Percentiles rank a stretch among this genome's conserved stretches.
These are phyloP conservation scores for Pituophis catenifer DNA, from an alignment of 2,113 vertebrate genomes.

Conservation along the genomic window DNA sequence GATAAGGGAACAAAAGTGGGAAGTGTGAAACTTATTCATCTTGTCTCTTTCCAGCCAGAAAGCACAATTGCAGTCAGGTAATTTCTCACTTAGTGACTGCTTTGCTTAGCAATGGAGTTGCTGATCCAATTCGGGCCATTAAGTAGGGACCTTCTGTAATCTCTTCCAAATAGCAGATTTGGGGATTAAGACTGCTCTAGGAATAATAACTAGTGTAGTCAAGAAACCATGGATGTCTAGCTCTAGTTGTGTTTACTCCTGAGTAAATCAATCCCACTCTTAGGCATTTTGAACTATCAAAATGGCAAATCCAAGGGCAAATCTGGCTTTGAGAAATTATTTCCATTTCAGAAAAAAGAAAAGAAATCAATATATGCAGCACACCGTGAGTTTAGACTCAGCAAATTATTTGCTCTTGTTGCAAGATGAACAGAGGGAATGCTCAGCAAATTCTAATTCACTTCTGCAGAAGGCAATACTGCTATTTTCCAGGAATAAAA, in stretches of 20 bases:
- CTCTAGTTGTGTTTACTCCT: background rate
- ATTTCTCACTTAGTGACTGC: background rate
- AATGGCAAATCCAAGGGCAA: background rate
- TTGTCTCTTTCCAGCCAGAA: background rate
- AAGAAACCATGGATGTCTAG: background rate
- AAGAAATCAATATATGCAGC: too few species aligned
- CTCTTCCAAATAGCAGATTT: background rate
- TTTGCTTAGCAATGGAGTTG: background rate
- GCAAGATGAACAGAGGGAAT: background rate
- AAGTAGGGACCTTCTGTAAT: background rate
- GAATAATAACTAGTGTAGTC: background rate
- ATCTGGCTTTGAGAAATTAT: background rate
- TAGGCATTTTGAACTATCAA: background rate
- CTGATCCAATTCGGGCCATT: background rate
- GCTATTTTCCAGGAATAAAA: background rate
- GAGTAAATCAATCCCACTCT: background rate
- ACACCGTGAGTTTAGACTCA: background rate
- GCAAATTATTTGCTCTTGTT: background rate
- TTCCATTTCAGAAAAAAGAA: background rate
- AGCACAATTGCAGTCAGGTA: background rate
- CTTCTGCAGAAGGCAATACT: background rate
- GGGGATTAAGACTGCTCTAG: background rate
- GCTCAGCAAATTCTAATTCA: background rate
- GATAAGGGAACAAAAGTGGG: background rate
- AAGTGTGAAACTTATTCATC: background rate